phyloP scores from a whole-genome alignment of 1,140 invertebrate genomes.

The Drosophila nikananu region DNA sequence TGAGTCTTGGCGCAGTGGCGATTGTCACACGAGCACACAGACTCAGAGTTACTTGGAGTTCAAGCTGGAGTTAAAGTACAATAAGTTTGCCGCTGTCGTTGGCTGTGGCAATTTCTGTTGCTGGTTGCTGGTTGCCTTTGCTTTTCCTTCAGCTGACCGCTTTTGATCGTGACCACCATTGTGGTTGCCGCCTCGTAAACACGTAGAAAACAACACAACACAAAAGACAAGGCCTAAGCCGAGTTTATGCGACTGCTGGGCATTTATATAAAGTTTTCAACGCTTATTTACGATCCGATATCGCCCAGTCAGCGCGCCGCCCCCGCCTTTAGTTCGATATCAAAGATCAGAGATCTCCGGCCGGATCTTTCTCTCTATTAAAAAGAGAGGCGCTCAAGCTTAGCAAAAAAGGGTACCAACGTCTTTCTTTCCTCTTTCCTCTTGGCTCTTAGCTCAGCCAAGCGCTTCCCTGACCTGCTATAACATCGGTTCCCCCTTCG shows the following conservation, averaged over 20 bases:
- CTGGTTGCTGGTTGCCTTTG: background rate
- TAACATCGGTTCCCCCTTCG: slow-evolving; percentile 6
- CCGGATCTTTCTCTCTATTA: slow-evolving; percentile 27
- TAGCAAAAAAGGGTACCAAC: slow-evolving; percentile 6
- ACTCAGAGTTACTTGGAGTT: slow-evolving; percentile 10
- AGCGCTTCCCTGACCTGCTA: slow-evolving; percentile 46
- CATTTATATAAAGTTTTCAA: slow-evolving; percentile 82
- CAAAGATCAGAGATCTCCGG: slow-evolving; percentile 14
- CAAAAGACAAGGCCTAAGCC: slow-evolving; percentile 21
- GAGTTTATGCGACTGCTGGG: slow-evolving; percentile 72
- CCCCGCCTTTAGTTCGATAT: slow-evolving; percentile 34
- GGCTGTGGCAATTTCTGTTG: slow-evolving; percentile 11
- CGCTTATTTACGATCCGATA: slow-evolving; percentile 80
- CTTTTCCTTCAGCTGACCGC: slow-evolving; percentile 54
- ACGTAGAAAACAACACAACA: slow-evolving; percentile 48
- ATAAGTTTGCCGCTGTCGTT: slow-evolving; percentile 41
- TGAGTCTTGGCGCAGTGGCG: slow-evolving; percentile 43
- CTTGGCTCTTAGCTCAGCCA: slow-evolving; percentile 21
- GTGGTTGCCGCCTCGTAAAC: slow-evolving; percentile 82
- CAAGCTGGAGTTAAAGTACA: slow-evolving; percentile 47
- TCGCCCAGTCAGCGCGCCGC: slow-evolving; percentile 27
- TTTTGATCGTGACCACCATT: slow-evolving; percentile 83
- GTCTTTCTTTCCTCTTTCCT: slow-evolving; percentile 20
- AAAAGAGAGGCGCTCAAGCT: slow-evolving; percentile 33
- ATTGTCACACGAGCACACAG: slow-evolving; percentile 68